Evolutionary conservation across 2,888 invertebrate genomes (phyloP), one percentile per base, ranked within the genome.

Genomic region (Catotricha subobsoleta): DNA sequence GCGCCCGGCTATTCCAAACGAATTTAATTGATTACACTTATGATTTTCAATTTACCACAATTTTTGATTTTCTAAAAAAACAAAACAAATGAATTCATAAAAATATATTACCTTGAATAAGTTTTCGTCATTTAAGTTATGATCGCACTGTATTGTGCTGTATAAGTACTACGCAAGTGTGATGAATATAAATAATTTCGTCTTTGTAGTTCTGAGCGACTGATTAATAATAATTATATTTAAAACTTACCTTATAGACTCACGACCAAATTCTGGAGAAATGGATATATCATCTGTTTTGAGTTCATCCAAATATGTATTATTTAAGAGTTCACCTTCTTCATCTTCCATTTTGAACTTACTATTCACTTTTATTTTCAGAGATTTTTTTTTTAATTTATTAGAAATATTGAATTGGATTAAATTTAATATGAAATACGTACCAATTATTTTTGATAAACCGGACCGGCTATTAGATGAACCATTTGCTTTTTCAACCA

Each of bases 171-270:
- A 64, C 81, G 80, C 44, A 88, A 64, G 55, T 88, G 88, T 3
- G 84, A 82, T n/a, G 78, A 80, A 46, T 80, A 76, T 47, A 86
- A 63, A 0, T 87, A 83, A 60, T 88, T 88, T 30, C 88, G 67
- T 60, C 76, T 74, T 49, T 78, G 76, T 31, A 88, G 64, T 57
- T 82, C 80, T 0, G 79, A 78, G 27, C 80, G 58, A 36, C 62
- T 61, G 43, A 33, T 41, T 2, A 10, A 35, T 35, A 15, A 6
- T 10, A 3, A 35, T 20, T 10, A 19, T 34, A 4, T 7, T 15
- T 15, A n/a, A n/a, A n/a, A n/a, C 6, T 50, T 49, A 55, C 57
- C 54, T 50, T 39, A 55, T 46, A 3, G 48, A 48, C 18, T 54
- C 53, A 33, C 50, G 48, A 44, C 57, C 54, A 3, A 13, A 10